Conservation (phyloP, 2,888 invertebrate genomes). For the Polia nebulosa region DNA sequence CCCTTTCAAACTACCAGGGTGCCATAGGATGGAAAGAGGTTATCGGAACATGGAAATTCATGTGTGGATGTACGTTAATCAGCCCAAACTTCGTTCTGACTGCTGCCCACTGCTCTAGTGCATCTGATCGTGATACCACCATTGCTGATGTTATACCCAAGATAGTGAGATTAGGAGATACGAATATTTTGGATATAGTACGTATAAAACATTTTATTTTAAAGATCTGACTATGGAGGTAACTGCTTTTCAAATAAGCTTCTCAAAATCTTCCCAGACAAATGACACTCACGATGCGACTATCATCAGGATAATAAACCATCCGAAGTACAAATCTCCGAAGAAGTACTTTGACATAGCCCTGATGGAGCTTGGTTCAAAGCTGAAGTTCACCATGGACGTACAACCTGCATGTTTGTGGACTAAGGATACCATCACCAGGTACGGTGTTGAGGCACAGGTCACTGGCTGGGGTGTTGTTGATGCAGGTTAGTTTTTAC, state of each 20-base stretch:
- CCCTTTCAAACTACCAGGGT: slow-evolving; percentile 66
- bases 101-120: slow-evolving; percentile 92
- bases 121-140: slow-evolving; percentile 62
- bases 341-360: slow-evolving; percentile 81
- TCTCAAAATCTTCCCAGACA: background rate
- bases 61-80: slow-evolving; percentile 93
- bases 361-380: slow-evolving; percentile 72
- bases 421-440: slow-evolving; percentile 66
- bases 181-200: slow-evolving; percentile 44
- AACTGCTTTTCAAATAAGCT: too few relatives aligned
- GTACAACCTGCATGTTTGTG: slow-evolving; percentile 82
- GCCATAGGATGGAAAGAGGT: slow-evolving; percentile 78
- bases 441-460: slow-evolving; percentile 68
- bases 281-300: slow-evolving; percentile 49
- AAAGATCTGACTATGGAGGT: background rate
- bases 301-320: slow-evolving; percentile 72
- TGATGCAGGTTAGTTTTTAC: slow-evolving; percentile 69
- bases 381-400: slow-evolving; percentile 67
- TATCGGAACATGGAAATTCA: slow-evolving; percentile 74
- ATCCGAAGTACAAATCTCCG: slow-evolving; percentile 78
- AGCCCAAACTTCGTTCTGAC: slow-evolving; percentile 92
- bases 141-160: slow-evolving; percentile 72
- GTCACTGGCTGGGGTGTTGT: slow-evolving; percentile 82
- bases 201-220: slow-evolving; percentile 6
- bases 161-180: slow-evolving; percentile 74